Evolutionary conservation across 2,888 invertebrate species (phyloP), one percentile per base, ranked within the genome.

Genomic region (Cylloceria caligata): DNA sequence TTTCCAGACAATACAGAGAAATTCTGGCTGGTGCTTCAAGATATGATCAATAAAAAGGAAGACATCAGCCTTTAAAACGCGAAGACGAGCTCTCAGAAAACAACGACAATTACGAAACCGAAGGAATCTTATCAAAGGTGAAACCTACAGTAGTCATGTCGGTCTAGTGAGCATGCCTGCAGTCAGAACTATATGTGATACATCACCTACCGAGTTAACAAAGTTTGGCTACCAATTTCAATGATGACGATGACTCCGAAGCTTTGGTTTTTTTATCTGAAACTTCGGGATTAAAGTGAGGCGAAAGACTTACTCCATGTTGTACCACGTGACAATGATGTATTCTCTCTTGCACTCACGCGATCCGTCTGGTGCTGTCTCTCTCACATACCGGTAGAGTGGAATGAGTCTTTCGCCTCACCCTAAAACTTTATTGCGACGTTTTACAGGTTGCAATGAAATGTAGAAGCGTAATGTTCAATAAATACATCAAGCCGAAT

Each of bases 1-100:
- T 55, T 83, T 9, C 76, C 67, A n/a, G 24, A 52, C 0, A 83
- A 80, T 69, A 65, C 83, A 1, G 67, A 69, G 1, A 83, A 84
- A 57, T 84, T 76, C 68, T 65, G 19, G n/a, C 49, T 16, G 74
- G 79, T 11, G 84, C 83, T 2, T 85, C 81, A 4, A 83, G 67
- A 21, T 65, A 42, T 36, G 72, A 45, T 72, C 72, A 27, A 11
- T 60, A 16, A 45, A 42, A 13, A 45, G 60, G 16, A 60, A 45
- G 11, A 71, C 60, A 6, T 9, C 27, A 16, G 30, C 19, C 6
- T 71, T 71, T 45, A 60, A 60, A 45, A 7, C 62, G 39, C 62
- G n/a, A 45, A 24, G 60, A 30, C 71, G 60, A 60, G 71, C 30
- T 19, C 71, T 72, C 19, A 27, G 57, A 60, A 60, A 72, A 60